Percentiles rank a stretch among this genome's conserved stretches.
These are phyloP conservation scores for Miopithecus talapoin DNA, from an alignment of 2,797 vertebrate species.

Conservation along the genomic window DNA sequence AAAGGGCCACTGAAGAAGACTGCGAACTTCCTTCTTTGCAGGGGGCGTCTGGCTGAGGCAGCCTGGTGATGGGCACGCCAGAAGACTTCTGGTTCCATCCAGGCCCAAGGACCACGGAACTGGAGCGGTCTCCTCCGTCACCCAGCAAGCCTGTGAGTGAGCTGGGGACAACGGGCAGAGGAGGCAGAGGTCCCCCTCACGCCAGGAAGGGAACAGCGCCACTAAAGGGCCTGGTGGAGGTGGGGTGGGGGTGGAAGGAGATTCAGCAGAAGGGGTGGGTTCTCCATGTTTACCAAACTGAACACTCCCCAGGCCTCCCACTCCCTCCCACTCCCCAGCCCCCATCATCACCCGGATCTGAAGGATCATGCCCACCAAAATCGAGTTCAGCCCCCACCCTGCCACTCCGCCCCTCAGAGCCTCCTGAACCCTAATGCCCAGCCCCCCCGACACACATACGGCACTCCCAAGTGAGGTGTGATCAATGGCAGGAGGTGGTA, in stretches of 20 bases:
- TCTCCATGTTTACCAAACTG: too few relatives aligned
- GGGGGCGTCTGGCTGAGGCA: background rate
- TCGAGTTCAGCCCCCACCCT: background rate
- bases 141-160: background rate
- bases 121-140: background rate
- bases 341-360: background rate
- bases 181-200: background rate
- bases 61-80: accelerated
- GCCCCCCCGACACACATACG: background rate
- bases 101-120: background rate
- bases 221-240: background rate
- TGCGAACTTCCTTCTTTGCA: background rate
- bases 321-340: background rate
- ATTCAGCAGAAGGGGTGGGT: background rate
- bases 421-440: background rate
- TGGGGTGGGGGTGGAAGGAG: background rate
- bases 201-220: background rate
- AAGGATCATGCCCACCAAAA: background rate
- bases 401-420: background rate
- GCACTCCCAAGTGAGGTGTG: constrained; percentile 24
- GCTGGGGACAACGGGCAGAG: background rate
- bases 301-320: background rate
- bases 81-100: background rate
- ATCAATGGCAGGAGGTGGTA: constrained; percentile 6
- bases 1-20: background rate